Evolutionary conservation across 2,888 invertebrate genomes (phyloP), one percentile per base, ranked within the genome.

Genomic region (Acanthosoma haemorrhoidale): DNA sequence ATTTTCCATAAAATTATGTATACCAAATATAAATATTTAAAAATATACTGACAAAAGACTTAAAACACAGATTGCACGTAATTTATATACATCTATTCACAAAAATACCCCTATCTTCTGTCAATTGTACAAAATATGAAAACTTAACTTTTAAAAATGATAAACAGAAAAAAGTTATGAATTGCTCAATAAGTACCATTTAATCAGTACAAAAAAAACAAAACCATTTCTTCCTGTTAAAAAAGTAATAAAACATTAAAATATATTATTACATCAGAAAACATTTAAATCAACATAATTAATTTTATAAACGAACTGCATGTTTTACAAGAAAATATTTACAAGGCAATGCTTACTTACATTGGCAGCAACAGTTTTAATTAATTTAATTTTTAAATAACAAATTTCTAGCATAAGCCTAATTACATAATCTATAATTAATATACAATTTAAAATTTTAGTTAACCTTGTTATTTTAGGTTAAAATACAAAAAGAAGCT

Each of bases 71-170:
- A 32, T 61, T 36, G 34, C 61, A 61, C 61, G 36, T 61, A 16
- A 61, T 13, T 61, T 61, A 61, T 61, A 61, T 61, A 61, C 61
- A 61, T 61, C 13, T 61, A 61, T 61, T 61, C 61, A 61, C 61
- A 61, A 18, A 61, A 61, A 61, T 38, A 61, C 61, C 61, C 38
- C 61, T 61, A 61, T 21, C 38, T 61, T 61, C 36, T 36, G 29
- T 32, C 34, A 34, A 59, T 36, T 36, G 36, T 34, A 61, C 32
- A 61, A 61, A 21, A 61, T 34, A 61, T 36, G 36, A 36, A 61
- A 61, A 36, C 32, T 60, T 34, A 34, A 61, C 61, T 61, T 61
- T 36, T 32, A 25, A 31, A 16, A 59, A 60, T 13, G 32, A 34
- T 15, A 18, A 36, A 61, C 34, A 36, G 21, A 36, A 61, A 38